A percentile compares a stretch with the other conserved stretches of the same genome.
Evolutionary conservation across 2,113 vertebrate species (phyloP).

Genomic region (Eclectus roratus): DNA sequence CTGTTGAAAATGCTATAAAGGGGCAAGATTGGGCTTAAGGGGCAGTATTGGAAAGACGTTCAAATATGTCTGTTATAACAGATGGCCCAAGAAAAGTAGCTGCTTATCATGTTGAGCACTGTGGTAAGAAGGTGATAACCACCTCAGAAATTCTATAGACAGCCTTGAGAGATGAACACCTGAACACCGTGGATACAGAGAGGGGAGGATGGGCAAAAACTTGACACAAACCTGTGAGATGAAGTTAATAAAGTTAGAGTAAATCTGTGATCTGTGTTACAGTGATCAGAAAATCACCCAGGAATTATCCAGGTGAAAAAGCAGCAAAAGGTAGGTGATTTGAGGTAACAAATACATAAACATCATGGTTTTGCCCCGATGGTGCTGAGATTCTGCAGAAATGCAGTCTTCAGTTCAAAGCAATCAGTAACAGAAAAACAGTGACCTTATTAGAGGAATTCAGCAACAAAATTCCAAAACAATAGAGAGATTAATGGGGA

Average conservation of each 20-base stretch:
- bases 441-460: conserved; percentile 11
- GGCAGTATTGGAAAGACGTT: not conserved
- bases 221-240: not conserved
- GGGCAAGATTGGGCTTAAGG: not conserved
- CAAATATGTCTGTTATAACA: not conserved
- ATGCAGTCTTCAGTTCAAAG: not conserved
- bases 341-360: not conserved
- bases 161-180: not conserved
- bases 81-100: not conserved
- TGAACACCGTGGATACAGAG: not conserved
- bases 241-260: not conserved
- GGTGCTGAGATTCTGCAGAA: not conserved
- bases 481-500: not conserved
- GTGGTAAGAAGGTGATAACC: not conserved
- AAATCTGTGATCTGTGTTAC: not conserved
- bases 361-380: accelerated
- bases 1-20: not conserved
- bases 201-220: accelerated
- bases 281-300: not conserved
- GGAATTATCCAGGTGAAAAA: not conserved
- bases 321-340: not conserved
- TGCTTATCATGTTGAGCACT: not conserved
- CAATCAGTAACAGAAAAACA: not conserved
- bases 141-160: not conserved
- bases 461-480: not conserved